phyloP scores from a whole-genome alignment of 2,113 vertebrate species.

The Chloropsis cyanopogon region DNA sequence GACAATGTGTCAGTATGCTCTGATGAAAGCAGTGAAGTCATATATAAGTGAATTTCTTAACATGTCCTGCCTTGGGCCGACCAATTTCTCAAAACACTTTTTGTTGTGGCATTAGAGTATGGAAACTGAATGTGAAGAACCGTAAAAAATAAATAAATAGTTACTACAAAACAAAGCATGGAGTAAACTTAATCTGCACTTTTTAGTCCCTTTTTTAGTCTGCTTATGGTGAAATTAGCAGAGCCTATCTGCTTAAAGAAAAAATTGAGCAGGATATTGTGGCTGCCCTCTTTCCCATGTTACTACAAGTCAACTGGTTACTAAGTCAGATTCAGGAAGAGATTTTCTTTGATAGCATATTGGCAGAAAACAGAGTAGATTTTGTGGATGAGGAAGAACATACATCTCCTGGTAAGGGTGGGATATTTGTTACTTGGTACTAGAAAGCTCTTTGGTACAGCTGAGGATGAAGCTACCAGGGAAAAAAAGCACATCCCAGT shows the following conservation, averaged over 20 bases:
- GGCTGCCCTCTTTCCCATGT: background rate
- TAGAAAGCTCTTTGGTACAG: background rate
- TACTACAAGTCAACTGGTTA: background rate
- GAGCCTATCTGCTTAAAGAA: background rate
- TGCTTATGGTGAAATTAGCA: background rate
- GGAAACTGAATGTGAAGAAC: background rate
- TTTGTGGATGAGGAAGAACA: background rate
- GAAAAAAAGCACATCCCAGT: background rate
- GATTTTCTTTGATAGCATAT: background rate
- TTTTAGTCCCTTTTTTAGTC: background rate
- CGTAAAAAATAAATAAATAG: background rate
- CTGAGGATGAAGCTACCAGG: background rate
- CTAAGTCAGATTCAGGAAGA: background rate
- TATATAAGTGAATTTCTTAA: background rate
- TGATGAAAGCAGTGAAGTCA: background rate
- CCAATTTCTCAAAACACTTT: background rate
- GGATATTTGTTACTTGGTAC: background rate
- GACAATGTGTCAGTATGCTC: background rate
- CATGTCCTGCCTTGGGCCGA: background rate
- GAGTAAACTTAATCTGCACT: background rate
- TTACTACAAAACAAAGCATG: background rate
- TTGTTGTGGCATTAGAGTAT: background rate
- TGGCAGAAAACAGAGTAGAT: background rate
- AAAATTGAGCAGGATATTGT: background rate
- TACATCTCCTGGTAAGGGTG: accelerated